Evolutionary conservation across 2,113 vertebrate species (phyloP).

Genomic region (Xiphorhynchus elegans): DNA sequence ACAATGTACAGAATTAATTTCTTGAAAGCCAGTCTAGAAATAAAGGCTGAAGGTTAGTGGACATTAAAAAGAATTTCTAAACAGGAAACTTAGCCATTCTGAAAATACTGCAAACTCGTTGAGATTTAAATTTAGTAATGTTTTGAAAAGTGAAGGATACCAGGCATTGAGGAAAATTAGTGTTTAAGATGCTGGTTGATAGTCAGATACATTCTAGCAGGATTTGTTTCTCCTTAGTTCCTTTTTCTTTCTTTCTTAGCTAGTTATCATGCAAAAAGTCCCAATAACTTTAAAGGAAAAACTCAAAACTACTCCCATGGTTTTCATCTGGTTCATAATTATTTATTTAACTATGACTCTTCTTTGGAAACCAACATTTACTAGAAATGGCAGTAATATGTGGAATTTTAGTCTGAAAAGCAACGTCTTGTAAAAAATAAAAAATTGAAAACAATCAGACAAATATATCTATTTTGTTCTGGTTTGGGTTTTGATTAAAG

Average conservation of each 20-base stretch:
- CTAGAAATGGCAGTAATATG: not conserved
- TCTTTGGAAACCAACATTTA: not conserved
- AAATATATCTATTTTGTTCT: not conserved
- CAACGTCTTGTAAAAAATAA: not conserved
- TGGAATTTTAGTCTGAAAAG: not conserved
- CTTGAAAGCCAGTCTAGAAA: not conserved
- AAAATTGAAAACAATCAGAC: not conserved
- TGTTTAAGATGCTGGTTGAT: not conserved
- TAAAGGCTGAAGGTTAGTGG: not conserved
- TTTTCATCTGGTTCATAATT: not conserved
- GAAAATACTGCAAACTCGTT: not conserved
- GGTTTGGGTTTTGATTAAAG: not conserved
- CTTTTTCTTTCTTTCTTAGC: not conserved
- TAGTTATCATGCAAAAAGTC: not conserved
- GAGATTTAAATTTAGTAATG: not conserved
- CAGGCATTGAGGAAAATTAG: not conserved
- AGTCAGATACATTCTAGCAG: not conserved
- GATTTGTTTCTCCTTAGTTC: not conserved
- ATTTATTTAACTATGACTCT: not conserved
- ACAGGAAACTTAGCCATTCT: not conserved
- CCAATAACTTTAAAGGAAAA: not conserved
- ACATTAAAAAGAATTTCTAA: not conserved
- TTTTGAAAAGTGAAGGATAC: not conserved
- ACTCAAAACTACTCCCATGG: not conserved
- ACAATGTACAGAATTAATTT: not conserved